Evolutionary conservation across 1,140 invertebrate species (phyloP).

Genomic region (Aphelenchoides avenae): DNA sequence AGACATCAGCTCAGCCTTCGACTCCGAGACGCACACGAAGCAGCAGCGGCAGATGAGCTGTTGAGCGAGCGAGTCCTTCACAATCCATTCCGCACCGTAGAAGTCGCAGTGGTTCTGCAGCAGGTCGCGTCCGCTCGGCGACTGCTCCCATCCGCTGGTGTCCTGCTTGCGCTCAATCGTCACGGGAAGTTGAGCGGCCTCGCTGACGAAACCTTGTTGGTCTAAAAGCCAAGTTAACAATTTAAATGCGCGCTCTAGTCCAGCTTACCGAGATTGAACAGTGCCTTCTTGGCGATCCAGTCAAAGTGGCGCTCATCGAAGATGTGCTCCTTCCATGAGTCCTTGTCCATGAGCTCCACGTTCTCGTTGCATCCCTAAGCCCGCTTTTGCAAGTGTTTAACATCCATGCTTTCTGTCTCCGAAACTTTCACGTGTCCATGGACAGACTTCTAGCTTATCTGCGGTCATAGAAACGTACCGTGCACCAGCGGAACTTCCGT

Average conservation of each 20-base stretch:
- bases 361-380: slow-evolving; percentile 30
- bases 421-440: not conserved
- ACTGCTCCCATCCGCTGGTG: slow-evolving; percentile 23
- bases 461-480: slow-evolving; percentile 11
- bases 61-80: slow-evolving; percentile 13
- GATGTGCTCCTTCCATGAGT: slow-evolving; percentile 23
- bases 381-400: too few relatives aligned
- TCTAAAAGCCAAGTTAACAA: slow-evolving; percentile 3
- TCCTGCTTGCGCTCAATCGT: slow-evolving; percentile 2
- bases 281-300: slow-evolving; percentile 10
- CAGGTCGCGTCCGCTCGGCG: slow-evolving; percentile 13
- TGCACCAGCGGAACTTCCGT: slow-evolving; percentile 20
- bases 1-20: slow-evolving; percentile 22
- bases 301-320: slow-evolving; percentile 27
- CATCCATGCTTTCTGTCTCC: too few relatives aligned
- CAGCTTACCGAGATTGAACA: slow-evolving; percentile 13
- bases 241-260: slow-evolving; percentile 15
- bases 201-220: not conserved
- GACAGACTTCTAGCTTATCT: not conserved
- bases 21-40: slow-evolving; percentile 24
- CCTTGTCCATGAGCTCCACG: slow-evolving; percentile 10
- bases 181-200: slow-evolving; percentile 2
- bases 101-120: slow-evolving; percentile 28
- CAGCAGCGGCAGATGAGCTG: slow-evolving; percentile 25
- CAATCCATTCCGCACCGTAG: slow-evolving; percentile 18